phyloP scores from a whole-genome alignment of 2,113 vertebrate genomes.

The Heterochromis multidens region DNA sequence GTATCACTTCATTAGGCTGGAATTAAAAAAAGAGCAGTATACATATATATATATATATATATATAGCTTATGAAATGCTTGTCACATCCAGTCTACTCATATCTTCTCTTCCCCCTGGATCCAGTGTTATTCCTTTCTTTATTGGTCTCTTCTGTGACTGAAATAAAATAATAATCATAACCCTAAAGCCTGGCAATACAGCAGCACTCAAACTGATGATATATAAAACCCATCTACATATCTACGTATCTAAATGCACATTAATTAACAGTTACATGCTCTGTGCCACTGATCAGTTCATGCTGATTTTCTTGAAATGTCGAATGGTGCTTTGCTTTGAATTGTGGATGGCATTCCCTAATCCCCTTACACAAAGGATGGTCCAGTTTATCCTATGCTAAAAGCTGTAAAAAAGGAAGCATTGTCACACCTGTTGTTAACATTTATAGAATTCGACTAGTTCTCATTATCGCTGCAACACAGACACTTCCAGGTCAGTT shows the following conservation, averaged over 20 bases:
- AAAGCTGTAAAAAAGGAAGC: background rate
- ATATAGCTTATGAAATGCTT: background rate
- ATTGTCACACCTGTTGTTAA: background rate
- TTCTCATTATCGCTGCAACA: background rate
- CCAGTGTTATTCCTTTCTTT: fast-evolving
- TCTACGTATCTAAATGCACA: background rate
- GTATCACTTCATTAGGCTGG: too few species aligned
- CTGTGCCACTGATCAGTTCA: too few species aligned
- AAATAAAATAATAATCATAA: background rate
- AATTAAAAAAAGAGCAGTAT: too few species aligned
- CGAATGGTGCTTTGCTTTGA: too few species aligned
- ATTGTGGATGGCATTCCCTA: background rate
- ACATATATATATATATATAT: background rate
- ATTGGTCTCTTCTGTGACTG: background rate
- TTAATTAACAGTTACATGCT: background rate
- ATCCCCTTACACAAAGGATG: background rate
- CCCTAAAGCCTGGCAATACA: background rate
- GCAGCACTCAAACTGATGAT: background rate
- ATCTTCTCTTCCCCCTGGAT: background rate
- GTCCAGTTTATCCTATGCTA: background rate
- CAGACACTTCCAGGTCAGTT: background rate
- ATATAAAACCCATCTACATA: too few species aligned
- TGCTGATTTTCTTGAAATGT: too few species aligned
- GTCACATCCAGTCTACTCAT: background rate
- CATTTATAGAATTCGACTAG: background rate